Conservation (phyloP, 2,113 vertebrate species). For the Laterallus jamaicensis region DNA sequence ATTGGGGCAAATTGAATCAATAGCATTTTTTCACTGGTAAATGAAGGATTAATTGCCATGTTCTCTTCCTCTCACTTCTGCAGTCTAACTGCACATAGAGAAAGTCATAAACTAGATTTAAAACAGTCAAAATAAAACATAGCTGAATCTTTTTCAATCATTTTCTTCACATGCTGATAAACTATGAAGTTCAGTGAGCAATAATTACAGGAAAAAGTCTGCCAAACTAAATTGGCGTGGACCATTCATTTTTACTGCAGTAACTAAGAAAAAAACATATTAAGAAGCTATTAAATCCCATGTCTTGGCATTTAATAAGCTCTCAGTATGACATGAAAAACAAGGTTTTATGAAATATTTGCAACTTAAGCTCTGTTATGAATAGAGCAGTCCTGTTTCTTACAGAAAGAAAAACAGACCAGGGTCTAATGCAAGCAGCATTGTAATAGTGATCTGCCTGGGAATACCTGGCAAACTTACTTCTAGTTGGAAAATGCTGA, state of each 20-base stretch:
- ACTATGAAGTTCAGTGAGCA: neutral
- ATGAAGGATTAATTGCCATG: neutral
- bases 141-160: neutral
- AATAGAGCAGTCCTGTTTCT: neutral
- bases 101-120: neutral
- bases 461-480: neutral
- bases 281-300: neutral
- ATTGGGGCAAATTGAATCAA: neutral
- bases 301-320: neutral
- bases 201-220: neutral
- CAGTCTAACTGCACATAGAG: neutral
- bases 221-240: neutral
- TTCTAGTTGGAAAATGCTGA: neutral
- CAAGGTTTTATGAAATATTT: neutral
- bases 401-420: neutral
- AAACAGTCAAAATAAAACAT: neutral
- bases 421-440: neutral
- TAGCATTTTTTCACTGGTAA: neutral
- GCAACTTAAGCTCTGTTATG: neutral
- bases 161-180: neutral
- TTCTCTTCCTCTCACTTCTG: neutral
- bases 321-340: neutral
- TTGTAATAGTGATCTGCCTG: neutral
- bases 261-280: neutral
- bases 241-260: neutral